Evolutionary conservation across 1,140 invertebrate species (phyloP).

Genomic region (Ganaspis sp.): DNA sequence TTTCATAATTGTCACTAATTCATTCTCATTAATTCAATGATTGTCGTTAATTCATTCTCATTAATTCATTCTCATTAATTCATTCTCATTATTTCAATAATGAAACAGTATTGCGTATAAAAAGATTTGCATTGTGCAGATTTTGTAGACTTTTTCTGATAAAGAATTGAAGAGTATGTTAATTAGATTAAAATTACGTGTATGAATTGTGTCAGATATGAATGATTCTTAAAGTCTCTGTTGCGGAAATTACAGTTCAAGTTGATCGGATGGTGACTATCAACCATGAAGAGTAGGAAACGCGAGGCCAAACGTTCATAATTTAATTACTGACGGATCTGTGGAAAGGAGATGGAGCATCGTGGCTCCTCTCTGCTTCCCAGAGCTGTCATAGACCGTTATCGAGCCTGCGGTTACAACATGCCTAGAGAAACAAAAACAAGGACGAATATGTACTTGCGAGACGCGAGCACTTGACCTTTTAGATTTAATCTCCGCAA

Average conservation of each 20-base stretch:
- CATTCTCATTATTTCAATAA: too few species aligned
- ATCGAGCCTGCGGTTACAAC: conserved; percentile 27
- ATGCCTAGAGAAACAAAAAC: conserved; percentile 22
- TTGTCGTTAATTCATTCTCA: neutral
- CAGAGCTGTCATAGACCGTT: conserved; percentile 34
- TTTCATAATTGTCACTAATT: neutral
- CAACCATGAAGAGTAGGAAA: conserved; percentile 2
- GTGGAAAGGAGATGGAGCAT: conserved; percentile 38
- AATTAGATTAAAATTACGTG: too few species aligned
- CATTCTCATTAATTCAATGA: too few species aligned
- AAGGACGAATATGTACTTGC: conserved; percentile 29
- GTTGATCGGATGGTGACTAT: neutral
- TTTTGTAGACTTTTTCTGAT: too few species aligned
- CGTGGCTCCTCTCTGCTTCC: conserved; percentile 7
- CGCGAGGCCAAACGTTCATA: conserved; percentile 31
- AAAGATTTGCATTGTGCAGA: too few species aligned
- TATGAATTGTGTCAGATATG: neutral
- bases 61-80: too few species aligned
- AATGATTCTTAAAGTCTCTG: neutral
- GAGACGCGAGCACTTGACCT: conserved; percentile 26
- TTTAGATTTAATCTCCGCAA: conserved; percentile 17
- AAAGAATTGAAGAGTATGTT: too few species aligned
- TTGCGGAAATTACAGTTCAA: conserved; percentile 14
- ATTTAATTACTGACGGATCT: conserved; percentile 56
- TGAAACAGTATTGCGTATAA: too few species aligned